Percentiles rank a stretch among this genome's conserved stretches.
phyloP scores from a whole-genome alignment of 2,113 vertebrate genomes.

The Leucosticte australis region DNA sequence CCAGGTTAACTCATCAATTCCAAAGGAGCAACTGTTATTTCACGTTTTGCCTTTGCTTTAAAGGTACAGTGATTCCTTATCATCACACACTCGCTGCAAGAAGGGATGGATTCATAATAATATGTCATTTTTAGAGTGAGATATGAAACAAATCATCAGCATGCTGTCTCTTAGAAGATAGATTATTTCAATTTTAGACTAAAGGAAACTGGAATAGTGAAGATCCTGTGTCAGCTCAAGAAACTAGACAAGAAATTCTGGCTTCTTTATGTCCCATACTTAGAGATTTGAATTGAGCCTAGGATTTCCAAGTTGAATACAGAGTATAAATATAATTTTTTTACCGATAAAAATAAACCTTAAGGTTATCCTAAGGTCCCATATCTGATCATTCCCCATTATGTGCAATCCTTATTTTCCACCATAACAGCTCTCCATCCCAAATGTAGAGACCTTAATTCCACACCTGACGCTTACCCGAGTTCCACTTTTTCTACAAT shows the following conservation, averaged over 20 bases:
- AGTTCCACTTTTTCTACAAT: not conserved
- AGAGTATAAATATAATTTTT: not conserved
- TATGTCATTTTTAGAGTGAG: not conserved
- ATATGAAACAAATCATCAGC: not conserved
- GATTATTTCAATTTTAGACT: slow-evolving; percentile 12
- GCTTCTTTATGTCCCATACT: not conserved
- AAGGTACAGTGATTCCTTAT: not conserved
- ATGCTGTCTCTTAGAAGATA: not conserved
- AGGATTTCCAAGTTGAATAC: not conserved
- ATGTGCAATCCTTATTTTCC: not conserved
- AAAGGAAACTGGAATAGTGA: not conserved
- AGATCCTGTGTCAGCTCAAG: not conserved
- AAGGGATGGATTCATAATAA: not conserved
- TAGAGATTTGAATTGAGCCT: not conserved
- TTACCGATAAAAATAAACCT: not conserved
- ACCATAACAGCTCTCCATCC: not conserved
- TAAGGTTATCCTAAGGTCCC: not conserved
- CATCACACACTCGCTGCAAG: not conserved
- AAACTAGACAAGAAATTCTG: not conserved
- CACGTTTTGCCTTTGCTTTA: not conserved
- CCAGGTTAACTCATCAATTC: not conserved
- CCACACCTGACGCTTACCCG: not conserved
- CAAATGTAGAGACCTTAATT: not conserved
- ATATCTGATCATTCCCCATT: not conserved
- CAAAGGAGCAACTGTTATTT: not conserved